Evolutionary conservation across 2,888 invertebrate species (phyloP), one percentile per base, ranked within the genome.

Genomic region (Clivina fossor): DNA sequence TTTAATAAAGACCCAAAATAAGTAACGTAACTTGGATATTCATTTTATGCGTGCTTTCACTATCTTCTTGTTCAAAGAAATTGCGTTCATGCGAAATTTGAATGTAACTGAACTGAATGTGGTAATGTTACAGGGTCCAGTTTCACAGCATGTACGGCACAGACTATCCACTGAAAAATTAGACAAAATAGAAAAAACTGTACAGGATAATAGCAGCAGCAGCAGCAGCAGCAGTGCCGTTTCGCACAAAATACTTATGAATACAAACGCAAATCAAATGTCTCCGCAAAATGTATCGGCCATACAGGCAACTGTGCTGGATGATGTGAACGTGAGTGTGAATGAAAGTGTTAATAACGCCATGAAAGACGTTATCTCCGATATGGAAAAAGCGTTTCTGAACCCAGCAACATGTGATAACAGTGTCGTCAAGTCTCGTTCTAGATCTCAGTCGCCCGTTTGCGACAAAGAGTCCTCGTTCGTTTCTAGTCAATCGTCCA

Each of bases 401-500:
- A 49, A 49, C 30, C 37, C 37, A 5, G 8, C 13, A 13, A 13
- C 13, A 8, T 38, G 49, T 13, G 49, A 49, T 8, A 26, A 26
- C 28, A 40, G 11, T 28, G 19, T 40, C 11, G 11, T 51, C 20
- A 51, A 51, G 33, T 41, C 51, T 11, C 41, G 51, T 18, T 51
- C 41, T 13, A 30, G 51, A 32, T 51, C 51, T 22, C 51, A 51
- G 15, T 41, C 41, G 22, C 51, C 51, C 2, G 51, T 43, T 4
- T 4, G 41, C 5, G 51, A 51, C 9, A 28, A 16, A 33, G 51
- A 43, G 13, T 32, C 41, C 15, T 51, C 24, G 19, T 43, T 51
- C 24, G 32, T 50, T 18, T 41, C 41, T 33, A 41, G 51, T 51
- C 51, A 51, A 11, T 43, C 51, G n/a, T 51, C 51, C 7, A 51